Evolutionary conservation across 2,113 vertebrate genomes (phyloP), one percentile per base, ranked within the genome.

Genomic region (Peromyscus maniculatus): DNA sequence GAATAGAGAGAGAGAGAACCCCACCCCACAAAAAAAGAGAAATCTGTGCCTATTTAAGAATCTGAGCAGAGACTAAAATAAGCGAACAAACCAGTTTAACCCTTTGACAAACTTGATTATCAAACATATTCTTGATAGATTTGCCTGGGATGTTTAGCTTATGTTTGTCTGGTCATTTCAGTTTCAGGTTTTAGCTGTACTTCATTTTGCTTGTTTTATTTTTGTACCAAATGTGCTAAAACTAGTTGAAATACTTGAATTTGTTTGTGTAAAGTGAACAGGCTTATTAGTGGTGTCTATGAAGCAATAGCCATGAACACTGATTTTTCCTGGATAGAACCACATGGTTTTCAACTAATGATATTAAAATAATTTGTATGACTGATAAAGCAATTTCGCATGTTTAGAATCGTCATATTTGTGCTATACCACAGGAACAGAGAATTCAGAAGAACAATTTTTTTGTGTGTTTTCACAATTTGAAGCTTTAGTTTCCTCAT

Each of bases 391-490:
- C 78, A 78, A 88, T n/a, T 97, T 74, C 87, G 91, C 90, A 97
- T 82, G 90, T 97, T 97, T 97, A 62, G 89, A 96, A 55, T 93
- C 92, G 74, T 95, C 89, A 91, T 0, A 10, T 62, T 31, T 95
- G 55, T 97, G 67, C 77, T 97, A 83, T 49, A 97, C 78, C 97
- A 95, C 83, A 93, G 77, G 88, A 98, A 87, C 74, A 93, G 97
- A 96, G 95, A 96, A 95, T 79, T 93, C 67, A 96, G 69, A 88
- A 94, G 52, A 93, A 89, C 1, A 88, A 93, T 94, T 91, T 94
- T 87, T 86, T 6, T 52, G 49, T 52, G 52, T 93, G 89, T 94
- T 92, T 89, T 89, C 43, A 93, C 74, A 80, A 7, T 91, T 69
- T 94, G 46, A 69, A 96, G 97, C 31, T 57, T 96, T 77, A 92